phyloP scores from a whole-genome alignment of 2,113 vertebrate species.

The Zeus faber region DNA sequence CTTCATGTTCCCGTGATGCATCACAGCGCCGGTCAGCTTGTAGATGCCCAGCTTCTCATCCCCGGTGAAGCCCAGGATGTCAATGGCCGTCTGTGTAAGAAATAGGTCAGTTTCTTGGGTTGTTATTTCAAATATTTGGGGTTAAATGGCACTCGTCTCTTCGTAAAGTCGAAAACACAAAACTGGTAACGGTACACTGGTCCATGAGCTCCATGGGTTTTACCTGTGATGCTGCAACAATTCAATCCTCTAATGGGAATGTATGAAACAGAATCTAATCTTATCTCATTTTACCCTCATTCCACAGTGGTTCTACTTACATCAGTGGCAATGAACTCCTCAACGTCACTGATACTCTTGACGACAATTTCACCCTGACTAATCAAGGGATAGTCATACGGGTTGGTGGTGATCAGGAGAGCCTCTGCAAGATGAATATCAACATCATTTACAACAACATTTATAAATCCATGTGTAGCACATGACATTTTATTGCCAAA shows the following conservation, averaged over 20 bases:
- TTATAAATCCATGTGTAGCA: not conserved
- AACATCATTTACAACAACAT: not conserved
- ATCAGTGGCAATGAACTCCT: conserved; percentile 89
- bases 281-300: no score
- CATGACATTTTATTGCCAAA: not conserved
- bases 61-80: conserved; percentile 76
- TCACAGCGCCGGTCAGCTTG: conserved; percentile 85
- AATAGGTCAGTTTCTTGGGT: not conserved
- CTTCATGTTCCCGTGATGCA: conserved; percentile 89
- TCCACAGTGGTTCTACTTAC: conserved; percentile 63
- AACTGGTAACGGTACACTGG: no score
- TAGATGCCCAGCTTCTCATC: conserved; percentile 82
- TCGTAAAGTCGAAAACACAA: no score
- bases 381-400: conserved; percentile 82
- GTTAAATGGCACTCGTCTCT: not conserved
- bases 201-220: no score
- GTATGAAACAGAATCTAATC: no score
- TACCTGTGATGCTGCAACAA: no score
- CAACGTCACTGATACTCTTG: conserved; percentile 86
- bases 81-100: conserved; percentile 64
- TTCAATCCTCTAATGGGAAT: no score
- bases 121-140: not conserved
- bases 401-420: conserved; percentile 88
- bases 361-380: conserved; percentile 89
- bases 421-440: conserved; percentile 51